Base-by-base conservation (phyloP, 2,797 vertebrate genomes). In the Esox masquinongy region DNA sequence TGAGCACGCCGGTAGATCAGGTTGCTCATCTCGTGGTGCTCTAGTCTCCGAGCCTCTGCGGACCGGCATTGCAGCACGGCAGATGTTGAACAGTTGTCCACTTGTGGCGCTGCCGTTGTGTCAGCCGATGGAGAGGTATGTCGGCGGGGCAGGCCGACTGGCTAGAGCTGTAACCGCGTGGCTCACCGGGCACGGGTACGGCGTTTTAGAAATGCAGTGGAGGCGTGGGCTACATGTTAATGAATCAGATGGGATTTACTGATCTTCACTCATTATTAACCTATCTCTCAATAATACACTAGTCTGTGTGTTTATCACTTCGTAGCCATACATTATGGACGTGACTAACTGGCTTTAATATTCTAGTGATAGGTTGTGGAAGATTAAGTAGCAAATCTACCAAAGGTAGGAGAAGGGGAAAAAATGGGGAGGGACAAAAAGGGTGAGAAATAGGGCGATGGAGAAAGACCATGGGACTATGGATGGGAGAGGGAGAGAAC, bases 211-310 rank as follows among this genome's bases (percentile, higher is more conserved):
- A 2, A 3, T 64, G 15, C 3, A 6, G 61, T 16, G 26, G 61
- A 17, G 61, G 51, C 16, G 61, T 29, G 61, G 24, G 14, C 12
- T 64, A 64, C 26, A 64, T 29, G 11, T 0, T 29, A 70, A 70
- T 43, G 14, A 70, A 24, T 50, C 68, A 24, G 39, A 70, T 14
- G 24, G n/a, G 68, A 70, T 15, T 47, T 49, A 14, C 68, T 47
- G 9, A 39, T 47, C 68, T n/a, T 69, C 11, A 49, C 36, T 6
- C n/a, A 17, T 70, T 24, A 70, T 14, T 70, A n/a, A 50, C 43
- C 68, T 15, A 31, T 49, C 68, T 47, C 43, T 70, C 39, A 70
- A 49, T 69, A 69, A 26, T 24, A 69, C 39, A 47, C 36, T 24
- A 69, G 36, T 56, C 51, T 5, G 19, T 24, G 39, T 24, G 19